phyloP scores from a whole-genome alignment of 1,140 invertebrate genomes.

The Microplitis demolitor region DNA sequence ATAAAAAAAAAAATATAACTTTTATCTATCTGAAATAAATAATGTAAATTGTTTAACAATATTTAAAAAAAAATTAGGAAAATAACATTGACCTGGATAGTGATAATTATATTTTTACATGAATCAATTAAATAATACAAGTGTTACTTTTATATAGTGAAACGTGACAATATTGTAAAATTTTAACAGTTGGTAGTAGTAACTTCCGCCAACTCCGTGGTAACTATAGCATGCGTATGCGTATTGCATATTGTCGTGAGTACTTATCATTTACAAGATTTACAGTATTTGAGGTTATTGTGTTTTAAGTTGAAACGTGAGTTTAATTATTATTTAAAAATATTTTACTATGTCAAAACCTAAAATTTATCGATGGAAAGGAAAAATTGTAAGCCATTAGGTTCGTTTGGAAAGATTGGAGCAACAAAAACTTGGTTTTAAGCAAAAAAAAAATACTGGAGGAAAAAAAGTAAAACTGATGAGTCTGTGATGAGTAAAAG shows the following conservation, averaged over 20 bases:
- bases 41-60: too few species aligned
- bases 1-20: too few species aligned
- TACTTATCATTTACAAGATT: not conserved
- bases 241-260: not conserved
- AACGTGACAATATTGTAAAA: too few species aligned
- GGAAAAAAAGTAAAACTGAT: not conserved
- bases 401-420: not conserved
- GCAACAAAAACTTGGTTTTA: not conserved
- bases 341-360: not conserved
- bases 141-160: too few species aligned
- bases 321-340: not conserved
- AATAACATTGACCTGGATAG: too few species aligned
- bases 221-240: not conserved
- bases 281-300: not conserved
- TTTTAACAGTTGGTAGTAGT: too few species aligned
- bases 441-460: not conserved
- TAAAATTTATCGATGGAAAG: not conserved
- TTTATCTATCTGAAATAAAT: too few species aligned
- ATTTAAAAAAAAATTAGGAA: too few species aligned
- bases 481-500: not conserved
- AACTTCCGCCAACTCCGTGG: too few species aligned
- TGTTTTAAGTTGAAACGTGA: not conserved
- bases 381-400: constrained; percentile 1
- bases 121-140: too few species aligned
- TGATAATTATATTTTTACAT: too few species aligned